A percentile compares a stretch with the other conserved stretches of the same genome.
Evolutionary conservation across 2,888 invertebrate species (phyloP).

Genomic region (Noctua janthina): DNA sequence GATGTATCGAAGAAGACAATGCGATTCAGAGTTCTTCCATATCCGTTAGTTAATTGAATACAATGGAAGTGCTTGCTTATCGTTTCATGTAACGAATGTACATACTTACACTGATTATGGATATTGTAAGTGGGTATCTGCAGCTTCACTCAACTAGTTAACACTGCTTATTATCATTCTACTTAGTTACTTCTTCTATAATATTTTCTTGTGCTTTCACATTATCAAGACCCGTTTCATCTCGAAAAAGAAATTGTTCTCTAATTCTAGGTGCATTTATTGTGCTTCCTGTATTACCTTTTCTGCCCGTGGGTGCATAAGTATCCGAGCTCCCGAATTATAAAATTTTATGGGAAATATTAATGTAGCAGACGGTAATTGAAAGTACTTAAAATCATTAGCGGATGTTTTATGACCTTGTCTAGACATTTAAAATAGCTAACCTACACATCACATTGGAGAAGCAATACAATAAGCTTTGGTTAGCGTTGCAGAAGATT

Average conservation of each 20-base stretch:
- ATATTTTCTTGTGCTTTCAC: slow-evolving; percentile 44
- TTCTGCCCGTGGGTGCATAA: slow-evolving; percentile 28
- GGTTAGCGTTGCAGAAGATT: slow-evolving; percentile 2
- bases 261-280: slow-evolving; percentile 30
- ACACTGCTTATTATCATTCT: slow-evolving; percentile 28
- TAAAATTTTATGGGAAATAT: slow-evolving; percentile 29
- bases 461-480: background rate
- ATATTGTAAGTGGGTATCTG: slow-evolving; percentile 50
- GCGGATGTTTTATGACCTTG: slow-evolving; percentile 31
- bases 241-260: slow-evolving; percentile 29
- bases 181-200: slow-evolving; percentile 23
- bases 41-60: slow-evolving; percentile 76
- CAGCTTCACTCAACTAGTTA: slow-evolving; percentile 47
- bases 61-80: slow-evolving; percentile 73
- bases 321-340: slow-evolving; percentile 35
- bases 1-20: slow-evolving; percentile 68
- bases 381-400: slow-evolving; percentile 39
- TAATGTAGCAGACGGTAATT: slow-evolving; percentile 22
- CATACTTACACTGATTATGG: slow-evolving; percentile 68
- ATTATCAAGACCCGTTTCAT: slow-evolving; percentile 37
- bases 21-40: slow-evolving; percentile 68
- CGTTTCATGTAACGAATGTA: slow-evolving; percentile 63
- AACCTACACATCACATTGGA: slow-evolving; percentile 10
- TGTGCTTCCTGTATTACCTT: slow-evolving; percentile 22
- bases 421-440: slow-evolving; percentile 31